Base-by-base conservation (phyloP, 2,113 vertebrate genomes). In the Alligator sinensis region DNA sequence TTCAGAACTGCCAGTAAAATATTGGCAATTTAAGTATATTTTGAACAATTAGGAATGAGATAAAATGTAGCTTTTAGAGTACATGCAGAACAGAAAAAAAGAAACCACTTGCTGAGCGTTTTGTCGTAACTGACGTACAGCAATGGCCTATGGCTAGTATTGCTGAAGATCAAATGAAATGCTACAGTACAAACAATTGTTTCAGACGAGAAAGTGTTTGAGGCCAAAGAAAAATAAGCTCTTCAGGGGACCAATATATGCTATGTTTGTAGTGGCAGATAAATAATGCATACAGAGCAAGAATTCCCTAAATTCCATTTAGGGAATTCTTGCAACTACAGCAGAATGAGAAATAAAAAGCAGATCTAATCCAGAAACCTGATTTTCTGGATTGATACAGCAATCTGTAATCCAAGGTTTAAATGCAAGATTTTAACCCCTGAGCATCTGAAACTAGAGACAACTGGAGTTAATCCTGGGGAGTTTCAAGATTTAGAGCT, bases 161-260 rank as follows among this genome's bases (percentile, higher is more conserved):
- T 86, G 86, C 86, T 79, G 82, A 91, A 95, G 87, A 88, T 9
- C 87, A 95, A 92, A 9, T 2, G 75, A 74, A 64, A 63, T 47
- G 47, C 9, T 89, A 30, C 55, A 74, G 55, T n/a, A 72, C n/a
- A 96, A 94, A 87, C 77, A 86, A 90, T 30, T 82, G 77, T 70
- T 95, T 83, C 92, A 5, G 1, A 79, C 55, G 80, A 70, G 54
- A 80, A 92, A 95, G 87, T 78, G 83, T n/a, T 60, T 75, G 78
- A 88, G 5, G 5, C 27, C 47, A 79, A 79, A 68, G 64, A 59
- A 76, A 78, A 92, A 55, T 34, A 34, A 7, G 1, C 0, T 77
- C 47, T 86, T 75, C 72, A 81, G 25, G 27, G 57, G 61, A 89
- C 0, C 0, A 75, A 55, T 24, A 55, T 83, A 84, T 93, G 11